Evolutionary conservation across 2,797 vertebrate genomes (phyloP).

Genomic region (Sebastes wilsoni): DNA sequence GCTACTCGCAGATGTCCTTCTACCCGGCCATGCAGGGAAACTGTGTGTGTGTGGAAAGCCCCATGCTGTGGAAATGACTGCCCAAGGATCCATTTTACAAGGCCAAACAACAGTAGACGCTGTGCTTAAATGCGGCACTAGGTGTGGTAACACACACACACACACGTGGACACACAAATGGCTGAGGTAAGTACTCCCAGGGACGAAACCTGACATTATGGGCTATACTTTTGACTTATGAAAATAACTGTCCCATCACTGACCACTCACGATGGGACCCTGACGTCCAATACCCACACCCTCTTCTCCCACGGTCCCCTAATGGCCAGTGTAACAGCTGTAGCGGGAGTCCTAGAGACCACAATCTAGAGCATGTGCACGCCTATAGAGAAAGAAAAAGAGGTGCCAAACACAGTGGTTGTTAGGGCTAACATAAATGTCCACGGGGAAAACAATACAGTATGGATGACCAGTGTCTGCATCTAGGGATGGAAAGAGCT

Average conservation of each 20-base stretch:
- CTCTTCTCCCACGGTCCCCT: background rate
- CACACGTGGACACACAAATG: constrained; percentile 10
- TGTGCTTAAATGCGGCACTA: constrained; percentile 26
- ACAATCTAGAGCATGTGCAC: background rate
- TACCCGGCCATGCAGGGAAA: constrained; percentile 1
- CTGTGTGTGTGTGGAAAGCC: constrained; percentile 5
- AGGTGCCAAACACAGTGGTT: background rate
- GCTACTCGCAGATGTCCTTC: constrained; percentile 17
- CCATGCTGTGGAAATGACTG: constrained; percentile 26
- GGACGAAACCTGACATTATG: constrained; percentile 6
- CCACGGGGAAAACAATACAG: background rate
- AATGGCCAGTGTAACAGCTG: constrained; percentile 15
- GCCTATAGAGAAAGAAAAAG: background rate
- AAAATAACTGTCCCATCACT: constrained; percentile 37
- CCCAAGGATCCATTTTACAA: constrained; percentile 46
- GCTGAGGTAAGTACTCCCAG: constrained; percentile 12
- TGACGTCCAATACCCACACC: constrained; percentile 1
- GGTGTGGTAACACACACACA: constrained; percentile 4
- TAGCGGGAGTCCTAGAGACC: background rate
- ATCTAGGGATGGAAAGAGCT: background rate
- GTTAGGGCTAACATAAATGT: background rate
- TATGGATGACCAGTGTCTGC: background rate
- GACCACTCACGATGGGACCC: constrained; percentile 16
- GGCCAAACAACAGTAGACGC: constrained; percentile 32
- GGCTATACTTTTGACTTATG: constrained; percentile 33